Evolutionary conservation across 2,888 invertebrate species (phyloP).

Genomic region (Lycophotia porphyrea): DNA sequence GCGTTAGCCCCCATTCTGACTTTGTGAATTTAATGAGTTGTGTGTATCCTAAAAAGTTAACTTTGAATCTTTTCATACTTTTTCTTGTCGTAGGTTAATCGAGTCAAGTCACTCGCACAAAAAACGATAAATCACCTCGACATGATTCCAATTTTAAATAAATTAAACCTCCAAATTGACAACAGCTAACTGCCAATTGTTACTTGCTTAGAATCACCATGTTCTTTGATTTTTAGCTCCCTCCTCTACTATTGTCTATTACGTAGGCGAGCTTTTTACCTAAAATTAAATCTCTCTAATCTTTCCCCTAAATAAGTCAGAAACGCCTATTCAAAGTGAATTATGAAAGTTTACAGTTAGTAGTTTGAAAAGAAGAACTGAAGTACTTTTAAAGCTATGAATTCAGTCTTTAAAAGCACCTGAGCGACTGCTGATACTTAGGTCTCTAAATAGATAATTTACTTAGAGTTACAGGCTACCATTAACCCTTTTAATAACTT

Average conservation of each 20-base stretch:
- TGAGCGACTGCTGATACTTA: slow-evolving; percentile 31
- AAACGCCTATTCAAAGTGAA: slow-evolving; percentile 33
- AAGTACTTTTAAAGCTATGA: slow-evolving; percentile 26
- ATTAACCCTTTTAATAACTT: slow-evolving; percentile 50
- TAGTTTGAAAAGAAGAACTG: slow-evolving; percentile 37
- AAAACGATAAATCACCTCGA: not conserved
- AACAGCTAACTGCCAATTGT: not conserved
- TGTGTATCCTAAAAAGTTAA: not conserved
- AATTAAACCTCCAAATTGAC: not conserved
- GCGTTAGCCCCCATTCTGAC: no score
- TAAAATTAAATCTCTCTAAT: slow-evolving; percentile 5
- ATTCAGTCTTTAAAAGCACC: slow-evolving; percentile 42
- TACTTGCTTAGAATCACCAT: not conserved
- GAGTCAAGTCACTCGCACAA: not conserved
- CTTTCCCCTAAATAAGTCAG: slow-evolving; percentile 16
- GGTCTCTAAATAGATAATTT: slow-evolving; percentile 45
- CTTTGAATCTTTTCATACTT: not conserved
- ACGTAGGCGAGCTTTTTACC: not conserved
- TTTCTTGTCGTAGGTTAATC: not conserved
- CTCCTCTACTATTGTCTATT: not conserved
- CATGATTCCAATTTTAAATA: not conserved
- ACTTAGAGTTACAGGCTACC: slow-evolving; percentile 30
- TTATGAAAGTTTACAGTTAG: slow-evolving; percentile 42
- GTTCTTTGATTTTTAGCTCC: not conserved
- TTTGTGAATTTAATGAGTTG: not conserved